Percentiles rank a stretch among this genome's conserved stretches.
phyloP scores from a whole-genome alignment of 1,140 invertebrate species.

The Laodelphax striatellus region DNA sequence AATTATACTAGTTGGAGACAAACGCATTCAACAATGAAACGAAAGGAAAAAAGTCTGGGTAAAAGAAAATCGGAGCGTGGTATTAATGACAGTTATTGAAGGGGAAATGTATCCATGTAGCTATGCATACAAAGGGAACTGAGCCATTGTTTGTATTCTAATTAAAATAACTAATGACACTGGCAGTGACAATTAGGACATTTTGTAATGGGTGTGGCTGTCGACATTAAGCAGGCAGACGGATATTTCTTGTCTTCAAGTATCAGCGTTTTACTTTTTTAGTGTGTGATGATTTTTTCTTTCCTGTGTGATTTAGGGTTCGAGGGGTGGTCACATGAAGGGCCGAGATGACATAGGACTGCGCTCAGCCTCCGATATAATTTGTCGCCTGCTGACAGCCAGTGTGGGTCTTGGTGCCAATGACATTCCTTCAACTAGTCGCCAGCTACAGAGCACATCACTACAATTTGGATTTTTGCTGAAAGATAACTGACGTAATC shows the following conservation, averaged over 20 bases:
- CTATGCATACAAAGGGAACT: background rate
- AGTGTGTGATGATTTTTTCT: background rate
- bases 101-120: background rate
- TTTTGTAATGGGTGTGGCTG: background rate
- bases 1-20: too few species aligned
- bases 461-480: too few species aligned
- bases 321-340: too few species aligned
- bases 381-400: too few species aligned
- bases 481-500: too few species aligned
- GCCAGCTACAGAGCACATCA: too few species aligned
- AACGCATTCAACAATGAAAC: too few species aligned
- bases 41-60: too few species aligned
- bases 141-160: background rate
- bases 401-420: too few species aligned
- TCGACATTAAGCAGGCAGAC: background rate
- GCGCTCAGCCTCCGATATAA: too few species aligned
- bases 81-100: constrained; percentile 3
- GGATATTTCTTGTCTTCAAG: background rate
- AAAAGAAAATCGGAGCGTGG: background rate
- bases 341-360: too few species aligned
- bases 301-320: background rate
- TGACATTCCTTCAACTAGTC: too few species aligned
- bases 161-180: constrained; percentile 2
- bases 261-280: background rate
- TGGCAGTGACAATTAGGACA: background rate